Evolutionary conservation across 2,888 invertebrate genomes (phyloP).

Genomic region (Stenchaetothrips biformis): DNA sequence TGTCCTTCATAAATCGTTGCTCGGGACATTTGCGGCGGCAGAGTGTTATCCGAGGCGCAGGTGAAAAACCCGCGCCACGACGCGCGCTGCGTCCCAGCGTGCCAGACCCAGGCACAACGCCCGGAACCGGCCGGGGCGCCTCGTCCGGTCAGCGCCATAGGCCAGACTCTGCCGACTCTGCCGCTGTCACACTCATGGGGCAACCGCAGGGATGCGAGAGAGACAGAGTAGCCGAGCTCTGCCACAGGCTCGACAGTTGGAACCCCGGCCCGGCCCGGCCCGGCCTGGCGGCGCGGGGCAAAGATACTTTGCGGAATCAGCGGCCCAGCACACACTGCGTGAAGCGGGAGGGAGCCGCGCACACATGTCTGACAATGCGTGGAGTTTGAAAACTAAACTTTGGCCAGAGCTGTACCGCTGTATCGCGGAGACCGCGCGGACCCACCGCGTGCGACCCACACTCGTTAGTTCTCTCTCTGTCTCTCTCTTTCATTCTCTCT

Average conservation of each 20-base stretch:
- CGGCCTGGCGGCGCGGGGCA: neutral
- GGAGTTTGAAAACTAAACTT: neutral
- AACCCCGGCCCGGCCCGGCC: neutral
- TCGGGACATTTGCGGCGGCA: constrained; percentile 8
- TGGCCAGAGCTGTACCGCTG: neutral
- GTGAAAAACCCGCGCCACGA: constrained; percentile 7
- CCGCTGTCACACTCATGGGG: neutral
- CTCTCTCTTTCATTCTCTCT: too few species aligned
- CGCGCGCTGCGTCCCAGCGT: neutral
- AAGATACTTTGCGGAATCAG: neutral
- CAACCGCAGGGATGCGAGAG: neutral
- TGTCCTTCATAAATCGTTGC: constrained; percentile 21
- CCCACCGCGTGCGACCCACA: too few species aligned
- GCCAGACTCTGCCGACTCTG: neutral
- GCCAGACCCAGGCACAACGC: neutral
- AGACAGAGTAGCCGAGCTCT: neutral
- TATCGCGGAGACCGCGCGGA: neutral
- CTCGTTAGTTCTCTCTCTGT: too few species aligned
- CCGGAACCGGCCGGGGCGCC: neutral
- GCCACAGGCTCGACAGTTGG: neutral
- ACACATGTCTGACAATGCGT: neutral
- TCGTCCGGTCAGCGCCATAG: neutral
- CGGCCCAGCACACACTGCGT: neutral
- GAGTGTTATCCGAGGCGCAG: constrained; percentile 16
- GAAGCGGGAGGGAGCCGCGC: neutral